A percentile compares a stretch with the other conserved stretches of the same genome.
These are phyloP conservation scores for Lontra canadensis DNA, from an alignment of 2,113 vertebrate genomes.

Conservation along the genomic window DNA sequence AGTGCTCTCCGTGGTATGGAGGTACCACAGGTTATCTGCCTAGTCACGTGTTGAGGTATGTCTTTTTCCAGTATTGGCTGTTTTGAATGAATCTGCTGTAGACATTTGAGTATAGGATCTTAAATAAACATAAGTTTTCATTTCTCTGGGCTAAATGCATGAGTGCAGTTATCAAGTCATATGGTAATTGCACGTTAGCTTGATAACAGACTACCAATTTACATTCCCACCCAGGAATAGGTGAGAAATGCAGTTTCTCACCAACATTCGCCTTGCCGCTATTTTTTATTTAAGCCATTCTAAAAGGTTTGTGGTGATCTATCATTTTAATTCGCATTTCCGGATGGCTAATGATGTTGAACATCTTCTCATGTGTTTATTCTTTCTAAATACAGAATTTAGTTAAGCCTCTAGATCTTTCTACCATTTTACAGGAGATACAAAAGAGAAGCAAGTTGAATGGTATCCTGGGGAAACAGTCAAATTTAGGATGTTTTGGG, in stretches of 20 bases:
- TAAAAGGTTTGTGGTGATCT: neutral
- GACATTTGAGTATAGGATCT: neutral
- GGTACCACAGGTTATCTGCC: neutral
- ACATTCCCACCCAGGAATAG: neutral
- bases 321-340: constrained; percentile 17
- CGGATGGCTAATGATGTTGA: neutral
- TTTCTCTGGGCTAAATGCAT: constrained; percentile 2
- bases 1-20: neutral
- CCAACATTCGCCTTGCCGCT: neutral
- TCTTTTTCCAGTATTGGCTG: neutral
- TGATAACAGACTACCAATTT: neutral
- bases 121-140: neutral
- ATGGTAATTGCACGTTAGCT: neutral
- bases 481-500: neutral
- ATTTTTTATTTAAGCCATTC: neutral
- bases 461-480: neutral
- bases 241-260: neutral
- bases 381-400: neutral
- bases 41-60: neutral
- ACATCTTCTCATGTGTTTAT: neutral
- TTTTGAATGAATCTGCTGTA: constrained; percentile 30
- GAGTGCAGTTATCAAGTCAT: neutral
- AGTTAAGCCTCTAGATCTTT: neutral
- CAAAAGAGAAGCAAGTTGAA: constrained; percentile 15
- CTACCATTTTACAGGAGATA: neutral